phyloP scores from a whole-genome alignment of 1,140 invertebrate genomes.

The Aphelenchoides avenae region DNA sequence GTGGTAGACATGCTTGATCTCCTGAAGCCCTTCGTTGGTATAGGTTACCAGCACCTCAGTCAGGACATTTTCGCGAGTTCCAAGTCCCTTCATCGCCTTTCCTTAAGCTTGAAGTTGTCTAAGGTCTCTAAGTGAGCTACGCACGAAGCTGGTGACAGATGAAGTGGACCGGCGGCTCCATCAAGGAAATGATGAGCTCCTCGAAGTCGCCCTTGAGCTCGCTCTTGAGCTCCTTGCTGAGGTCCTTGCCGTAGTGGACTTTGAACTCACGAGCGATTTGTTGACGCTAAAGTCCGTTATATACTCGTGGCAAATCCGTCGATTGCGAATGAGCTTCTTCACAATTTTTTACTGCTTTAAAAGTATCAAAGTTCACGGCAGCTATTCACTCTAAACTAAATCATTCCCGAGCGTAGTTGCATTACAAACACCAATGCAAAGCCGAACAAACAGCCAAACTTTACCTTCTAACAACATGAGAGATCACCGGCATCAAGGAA shows the following conservation, averaged over 20 bases:
- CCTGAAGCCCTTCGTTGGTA: slow-evolving; percentile 61
- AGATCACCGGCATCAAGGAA: background rate
- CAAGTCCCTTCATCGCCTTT: too few relatives aligned
- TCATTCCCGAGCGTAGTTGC: too few relatives aligned
- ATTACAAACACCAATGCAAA: background rate
- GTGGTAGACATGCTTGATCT: slow-evolving; percentile 60
- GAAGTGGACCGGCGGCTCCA: slow-evolving; percentile 80
- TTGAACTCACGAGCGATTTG: slow-evolving; percentile 85
- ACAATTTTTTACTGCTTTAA: too few relatives aligned
- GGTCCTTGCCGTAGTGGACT: slow-evolving; percentile 84
- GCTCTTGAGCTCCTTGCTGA: slow-evolving; percentile 80
- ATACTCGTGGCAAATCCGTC: too few relatives aligned
- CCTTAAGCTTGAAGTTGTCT: too few relatives aligned
- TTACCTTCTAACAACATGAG: background rate
- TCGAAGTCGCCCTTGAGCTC: slow-evolving; percentile 86
- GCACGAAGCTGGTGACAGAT: slow-evolving; percentile 76
- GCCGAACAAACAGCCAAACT: background rate
- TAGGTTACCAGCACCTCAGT: slow-evolving; percentile 64
- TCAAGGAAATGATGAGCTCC: slow-evolving; percentile 75
- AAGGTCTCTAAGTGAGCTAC: too few relatives aligned
- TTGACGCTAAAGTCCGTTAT: slow-evolving; percentile 64
- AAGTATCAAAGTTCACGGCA: too few relatives aligned
- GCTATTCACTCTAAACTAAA: too few relatives aligned
- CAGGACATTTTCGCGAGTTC: slow-evolving; percentile 62
- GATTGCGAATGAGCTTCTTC: too few relatives aligned